Evolutionary conservation across 2,113 vertebrate species (phyloP), one percentile per base, ranked within the genome.

Genomic region (Hymenochirus boettgeri): DNA sequence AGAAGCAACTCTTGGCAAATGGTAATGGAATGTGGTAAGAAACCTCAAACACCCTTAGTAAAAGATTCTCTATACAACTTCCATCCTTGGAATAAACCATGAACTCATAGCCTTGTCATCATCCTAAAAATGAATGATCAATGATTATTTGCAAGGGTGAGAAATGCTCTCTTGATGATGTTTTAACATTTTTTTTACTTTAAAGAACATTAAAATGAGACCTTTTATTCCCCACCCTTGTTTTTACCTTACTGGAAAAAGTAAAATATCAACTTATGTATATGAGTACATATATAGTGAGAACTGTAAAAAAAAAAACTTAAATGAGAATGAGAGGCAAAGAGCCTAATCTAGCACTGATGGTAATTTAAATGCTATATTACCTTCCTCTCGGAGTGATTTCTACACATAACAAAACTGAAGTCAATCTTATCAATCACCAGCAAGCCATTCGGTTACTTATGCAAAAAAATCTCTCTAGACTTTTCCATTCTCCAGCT

Each of bases 1-100:
- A 57, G 62, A 33, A 65, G 53, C 25, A 46, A 56, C 37, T 26
- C 25, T 65, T 65, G 62, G 62, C 52, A 65, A 25, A 57, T 48
- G 39, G 29, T 48, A 31, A 57, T 8, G 54, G 54, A 65, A 57
- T 57, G 39, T 65, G 62, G 62, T 64, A 55, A 65, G 22, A 35
- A 57, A 57, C 53, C 53, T 48, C 53, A 65, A 65, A 65, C 26
- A 47, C 39, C 39, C 35, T 45, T 23, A 46, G 37, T 62, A 15
- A 62, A 27, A 62, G 35, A 26, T 56, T 53, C 23, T 46, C 24
- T 26, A 46, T 37, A 45, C n/a, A 46, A 27, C 33, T 26, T 23
- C 33, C 50, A 63, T 54, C 37, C 42, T 4, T 37, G 47, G 26
- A 56, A 57, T 57, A 57, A 65, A 48, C 12, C 62, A 57, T 31